Base-by-base conservation (phyloP, 2,797 vertebrate species). In the Poeciliopsis paucimaculata region DNA sequence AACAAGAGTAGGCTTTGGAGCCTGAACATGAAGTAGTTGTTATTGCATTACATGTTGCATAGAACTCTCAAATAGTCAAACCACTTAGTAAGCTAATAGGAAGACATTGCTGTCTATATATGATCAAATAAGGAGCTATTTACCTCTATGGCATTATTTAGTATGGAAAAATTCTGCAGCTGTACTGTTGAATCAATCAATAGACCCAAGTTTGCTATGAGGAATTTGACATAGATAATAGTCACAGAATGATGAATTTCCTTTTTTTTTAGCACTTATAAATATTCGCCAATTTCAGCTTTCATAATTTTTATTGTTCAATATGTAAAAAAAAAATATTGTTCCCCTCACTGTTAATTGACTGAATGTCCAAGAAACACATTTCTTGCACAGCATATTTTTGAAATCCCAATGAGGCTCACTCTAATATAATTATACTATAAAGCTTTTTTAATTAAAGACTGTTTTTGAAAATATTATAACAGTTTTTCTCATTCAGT, bases 1-100 rank as follows among this genome's bases (percentile, higher is more conserved):
- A n/a, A n/a, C 16, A 71, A 84, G 16, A 11, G 53, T 74, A 64
- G 43, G 46, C 45, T 75, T 82, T 76, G 28, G 9, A 26, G 0
- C 28, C 51, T 60, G n/a, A 34, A 47, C 16, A 16, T 64, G 9
- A 62, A 34, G 46, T 45, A 46, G 26, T 41, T 70, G 41, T 62
- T 34, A n/a, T 43, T 43, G 34, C 36, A 66, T 39, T 15, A 4
- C 45, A 45, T 34, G 41, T 62, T 43, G 34, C 34, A 39, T 66
- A 39, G 3, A 36, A 34, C 31, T 34, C 16, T 39, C 1, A 66
- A 36, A 39, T 39, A 39, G 34, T 64, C 36, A 68, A 68, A 13
- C 64, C 36, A 39, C 9, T 41, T 41, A 5, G 23, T 34, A 12
- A 68, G 64, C 20, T 43, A 43, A 68, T 13, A 26, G 2, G 5